Evolutionary conservation across 2,888 invertebrate species (phyloP), one percentile per base, ranked within the genome.

Genomic region (Aleiodes alternator): DNA sequence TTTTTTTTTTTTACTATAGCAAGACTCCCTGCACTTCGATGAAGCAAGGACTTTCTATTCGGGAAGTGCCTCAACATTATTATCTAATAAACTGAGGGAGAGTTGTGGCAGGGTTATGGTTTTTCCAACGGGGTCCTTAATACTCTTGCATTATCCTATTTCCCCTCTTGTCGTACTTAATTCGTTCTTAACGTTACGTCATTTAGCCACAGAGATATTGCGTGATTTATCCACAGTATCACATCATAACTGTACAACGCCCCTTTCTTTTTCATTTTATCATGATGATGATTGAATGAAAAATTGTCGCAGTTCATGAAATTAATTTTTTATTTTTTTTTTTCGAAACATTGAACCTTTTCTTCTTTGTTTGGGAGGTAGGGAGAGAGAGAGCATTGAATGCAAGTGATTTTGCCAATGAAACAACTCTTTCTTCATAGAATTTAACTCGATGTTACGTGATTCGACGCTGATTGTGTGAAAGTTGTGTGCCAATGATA

Each of bases 1-100:
- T 43, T 23, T 16, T 57, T 23, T 64, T 43, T 23, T 16, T 64
- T 9, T 48, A 48, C 11, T 64, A 14, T 38, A 64, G 23, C 64
- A 23, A 11, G 43, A 48, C 59, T 11, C 34, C 48, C 7, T 34
- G 48, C 48, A 38, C 61, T 64, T 64, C 16, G 64, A 16, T 64
- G 43, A 9, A 66, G 50, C 81, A 82, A 84, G 81, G 79, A 86
- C 86, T 88, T 88, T 87, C 88, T 87, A 87, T 83, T 84, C 83
- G 82, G 86, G 84, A 86, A 84, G 86, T 84, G 84, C 85, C 70
- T 69, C 69, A 78, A 83, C 81, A 79, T 79, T 75, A 84, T 88
- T 88, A 87, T 86, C 85, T 85, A 88, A 88, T 85, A 83, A 83
- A 76, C 81, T 82, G 59, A 70, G 75, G 73, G 79, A 75, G 78